A percentile compares a stretch with the other conserved stretches of the same genome.
Evolutionary conservation across 2,888 invertebrate species (phyloP).

Genomic region (Hirudinaria manillensis): DNA sequence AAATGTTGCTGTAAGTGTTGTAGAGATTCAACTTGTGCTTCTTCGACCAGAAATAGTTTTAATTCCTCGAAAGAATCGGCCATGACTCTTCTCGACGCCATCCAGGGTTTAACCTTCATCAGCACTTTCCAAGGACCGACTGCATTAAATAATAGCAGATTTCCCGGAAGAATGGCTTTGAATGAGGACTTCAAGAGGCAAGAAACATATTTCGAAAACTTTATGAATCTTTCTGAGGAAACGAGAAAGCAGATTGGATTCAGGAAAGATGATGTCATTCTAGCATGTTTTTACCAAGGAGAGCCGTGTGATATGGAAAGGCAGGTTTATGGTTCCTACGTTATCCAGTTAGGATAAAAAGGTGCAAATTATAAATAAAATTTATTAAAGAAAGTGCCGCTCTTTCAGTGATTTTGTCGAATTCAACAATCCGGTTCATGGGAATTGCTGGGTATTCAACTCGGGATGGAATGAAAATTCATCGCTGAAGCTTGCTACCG

Average conservation of each 20-base stretch:
- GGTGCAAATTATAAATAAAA: not conserved
- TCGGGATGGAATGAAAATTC: slow-evolving; percentile 30
- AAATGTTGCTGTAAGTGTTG: slow-evolving; percentile 29
- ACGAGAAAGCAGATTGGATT: slow-evolving; percentile 20
- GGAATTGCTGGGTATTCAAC: slow-evolving; percentile 35
- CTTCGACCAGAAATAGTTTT: not conserved
- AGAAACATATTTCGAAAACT: slow-evolving; percentile 18
- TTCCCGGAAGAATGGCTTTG: slow-evolving; percentile 23
- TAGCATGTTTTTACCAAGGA: slow-evolving; percentile 22
- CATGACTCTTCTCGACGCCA: not conserved
- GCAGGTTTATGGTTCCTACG: slow-evolving; percentile 15
- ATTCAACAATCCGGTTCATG: slow-evolving; percentile 33
- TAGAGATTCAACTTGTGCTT: not conserved
- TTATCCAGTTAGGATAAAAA: too few relatives aligned
- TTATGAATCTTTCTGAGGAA: slow-evolving; percentile 6
- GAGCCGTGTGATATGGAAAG: slow-evolving; percentile 15
- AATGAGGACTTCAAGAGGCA: slow-evolving; percentile 28
- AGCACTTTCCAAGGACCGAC: not conserved
- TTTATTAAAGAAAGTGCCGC: not conserved
- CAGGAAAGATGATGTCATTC: slow-evolving; percentile 19
- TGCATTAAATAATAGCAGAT: slow-evolving; percentile 17
- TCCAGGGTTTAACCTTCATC: not conserved
- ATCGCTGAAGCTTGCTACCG: not conserved
- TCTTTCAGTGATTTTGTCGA: slow-evolving; percentile 22
- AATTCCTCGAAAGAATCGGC: not conserved